Evolutionary conservation across 2,113 vertebrate genomes (phyloP).

Genomic region (Cyanocitta stelleri): DNA sequence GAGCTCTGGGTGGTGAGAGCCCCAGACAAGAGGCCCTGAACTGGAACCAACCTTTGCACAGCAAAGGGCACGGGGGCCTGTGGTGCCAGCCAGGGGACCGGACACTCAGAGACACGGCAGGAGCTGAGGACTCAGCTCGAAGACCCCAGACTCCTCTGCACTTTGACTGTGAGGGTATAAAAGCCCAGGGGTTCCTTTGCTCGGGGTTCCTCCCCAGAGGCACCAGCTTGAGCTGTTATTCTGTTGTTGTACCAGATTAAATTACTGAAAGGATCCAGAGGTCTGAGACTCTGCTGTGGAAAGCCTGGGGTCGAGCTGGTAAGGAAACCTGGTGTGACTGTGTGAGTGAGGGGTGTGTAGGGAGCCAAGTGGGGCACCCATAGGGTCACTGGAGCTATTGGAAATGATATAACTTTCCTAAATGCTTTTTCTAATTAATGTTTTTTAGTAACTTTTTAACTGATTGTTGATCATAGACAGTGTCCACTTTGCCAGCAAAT

Average conservation of each 20-base stretch:
- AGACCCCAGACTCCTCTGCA: neutral
- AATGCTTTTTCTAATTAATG: neutral
- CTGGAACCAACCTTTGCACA: neutral
- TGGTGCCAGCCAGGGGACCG: neutral
- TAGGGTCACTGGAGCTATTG: neutral
- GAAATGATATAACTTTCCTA: neutral
- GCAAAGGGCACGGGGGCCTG: neutral
- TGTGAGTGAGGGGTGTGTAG: neutral
- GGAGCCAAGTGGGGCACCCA: neutral
- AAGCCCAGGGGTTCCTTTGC: neutral
- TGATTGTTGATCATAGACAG: neutral
- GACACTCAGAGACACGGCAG: neutral
- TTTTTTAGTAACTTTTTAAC: neutral
- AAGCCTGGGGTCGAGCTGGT: neutral
- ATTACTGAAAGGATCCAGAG: neutral
- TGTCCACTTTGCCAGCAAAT: neutral
- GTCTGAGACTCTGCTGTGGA: neutral
- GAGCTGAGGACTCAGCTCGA: neutral
- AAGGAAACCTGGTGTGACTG: neutral
- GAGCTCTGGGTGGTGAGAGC: neutral
- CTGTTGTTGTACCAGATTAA: neutral
- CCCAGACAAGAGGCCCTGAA: neutral
- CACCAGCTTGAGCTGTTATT: neutral
- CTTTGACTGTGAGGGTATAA: neutral
- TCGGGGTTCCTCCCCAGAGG: rapidly evolving